A percentile compares a stretch with the other conserved stretches of the same genome.
phyloP scores from a whole-genome alignment of 2,888 invertebrate genomes.

The Oligia fasciuncula region DNA sequence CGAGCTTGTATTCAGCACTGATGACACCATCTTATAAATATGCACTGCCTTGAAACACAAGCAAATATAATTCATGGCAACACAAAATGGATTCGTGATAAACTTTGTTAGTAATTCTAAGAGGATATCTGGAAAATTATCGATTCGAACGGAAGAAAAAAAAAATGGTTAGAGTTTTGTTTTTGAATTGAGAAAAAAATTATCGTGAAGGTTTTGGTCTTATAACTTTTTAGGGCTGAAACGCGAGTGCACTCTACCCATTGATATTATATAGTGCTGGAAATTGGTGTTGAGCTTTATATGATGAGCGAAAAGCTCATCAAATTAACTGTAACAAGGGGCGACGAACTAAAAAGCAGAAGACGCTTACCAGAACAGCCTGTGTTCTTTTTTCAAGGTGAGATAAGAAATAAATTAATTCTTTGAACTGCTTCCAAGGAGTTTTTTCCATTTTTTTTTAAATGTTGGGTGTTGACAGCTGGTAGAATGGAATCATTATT shows the following conservation, averaged over 20 bases:
- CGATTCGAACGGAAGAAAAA: slow-evolving; percentile 2
- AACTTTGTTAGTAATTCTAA: neutral
- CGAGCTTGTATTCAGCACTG: neutral
- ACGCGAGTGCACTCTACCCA: neutral
- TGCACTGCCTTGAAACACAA: neutral
- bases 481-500: slow-evolving; percentile 19
- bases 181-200: neutral
- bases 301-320: neutral
- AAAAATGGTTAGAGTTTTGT: neutral
- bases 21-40: neutral
- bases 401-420: neutral
- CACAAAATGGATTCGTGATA: neutral
- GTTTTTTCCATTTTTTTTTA: slow-evolving; percentile 32
- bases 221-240: neutral
- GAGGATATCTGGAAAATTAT: neutral
- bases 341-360: neutral
- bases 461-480: slow-evolving; percentile 27
- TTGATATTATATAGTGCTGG: neutral
- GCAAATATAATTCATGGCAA: neutral
- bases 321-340: neutral
- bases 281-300: neutral
- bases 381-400: neutral
- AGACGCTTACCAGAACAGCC: no score
- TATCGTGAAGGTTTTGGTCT: neutral
- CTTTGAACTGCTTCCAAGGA: slow-evolving; percentile 29